Evolutionary conservation across 2,113 vertebrate genomes (phyloP).

Genomic region (Myxocyprinus asiaticus): DNA sequence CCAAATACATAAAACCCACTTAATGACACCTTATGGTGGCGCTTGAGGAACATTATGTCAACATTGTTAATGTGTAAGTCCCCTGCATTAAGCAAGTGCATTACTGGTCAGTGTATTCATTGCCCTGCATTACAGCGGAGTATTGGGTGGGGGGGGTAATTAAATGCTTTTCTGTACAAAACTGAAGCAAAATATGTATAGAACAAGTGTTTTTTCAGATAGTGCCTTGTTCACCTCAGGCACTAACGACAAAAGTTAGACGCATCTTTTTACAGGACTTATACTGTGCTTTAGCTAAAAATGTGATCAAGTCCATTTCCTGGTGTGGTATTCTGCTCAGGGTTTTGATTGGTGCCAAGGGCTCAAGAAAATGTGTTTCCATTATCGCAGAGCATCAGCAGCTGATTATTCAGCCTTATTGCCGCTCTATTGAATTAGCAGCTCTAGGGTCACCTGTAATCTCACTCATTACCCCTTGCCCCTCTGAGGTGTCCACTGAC

Average conservation of each 20-base stretch:
- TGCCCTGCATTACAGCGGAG: neutral
- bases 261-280: neutral
- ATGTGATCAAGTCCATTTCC: neutral
- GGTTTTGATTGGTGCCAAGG: slow-evolving; percentile 22
- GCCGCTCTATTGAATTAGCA: slow-evolving; percentile 38
- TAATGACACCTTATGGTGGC: slow-evolving; percentile 12
- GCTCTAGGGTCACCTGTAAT: slow-evolving; percentile 45
- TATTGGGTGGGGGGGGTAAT: neutral
- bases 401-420: slow-evolving; percentile 31
- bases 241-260: too few relatives aligned
- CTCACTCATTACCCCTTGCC: slow-evolving; percentile 48
- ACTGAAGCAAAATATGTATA: neutral
- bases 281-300: slow-evolving; percentile 1
- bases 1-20: slow-evolving; percentile 48
- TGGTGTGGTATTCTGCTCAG: slow-evolving; percentile 26
- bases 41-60: slow-evolving; percentile 40
- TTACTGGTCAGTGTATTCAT: slow-evolving; percentile 12
- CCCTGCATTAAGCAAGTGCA: slow-evolving; percentile 3
- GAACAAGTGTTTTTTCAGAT: too few relatives aligned
- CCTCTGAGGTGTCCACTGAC: slow-evolving; percentile 28
- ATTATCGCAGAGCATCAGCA: slow-evolving; percentile 36
- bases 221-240: too few relatives aligned
- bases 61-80: slow-evolving; percentile 30
- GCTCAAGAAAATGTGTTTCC: slow-evolving; percentile 20
- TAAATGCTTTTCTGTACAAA: neutral